Evolutionary conservation across 2,113 vertebrate species (phyloP).

Genomic region (Natator depressus): DNA sequence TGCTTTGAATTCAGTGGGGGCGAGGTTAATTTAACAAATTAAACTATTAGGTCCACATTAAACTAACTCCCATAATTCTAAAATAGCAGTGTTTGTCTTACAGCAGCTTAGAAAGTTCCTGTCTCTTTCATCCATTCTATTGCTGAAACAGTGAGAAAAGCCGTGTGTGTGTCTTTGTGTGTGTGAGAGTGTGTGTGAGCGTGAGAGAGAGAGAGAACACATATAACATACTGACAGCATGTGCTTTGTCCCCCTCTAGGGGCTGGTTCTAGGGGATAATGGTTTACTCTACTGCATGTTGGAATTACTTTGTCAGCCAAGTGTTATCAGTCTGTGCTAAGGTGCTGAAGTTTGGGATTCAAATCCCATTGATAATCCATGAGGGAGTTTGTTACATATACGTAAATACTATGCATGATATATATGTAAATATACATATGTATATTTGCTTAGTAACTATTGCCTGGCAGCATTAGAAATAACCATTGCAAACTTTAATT

Average conservation of each 20-base stretch:
- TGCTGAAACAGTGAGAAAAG: not conserved
- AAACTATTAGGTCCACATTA: not conserved
- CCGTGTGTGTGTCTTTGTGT: not conserved
- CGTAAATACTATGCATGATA: fast-evolving
- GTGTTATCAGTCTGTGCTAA: not conserved
- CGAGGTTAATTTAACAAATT: not conserved
- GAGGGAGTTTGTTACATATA: not conserved
- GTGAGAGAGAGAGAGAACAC: not conserved
- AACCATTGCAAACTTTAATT: fast-evolving
- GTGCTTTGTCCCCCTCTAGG: not conserved
- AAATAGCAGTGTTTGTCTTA: not conserved
- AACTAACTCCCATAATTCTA: fast-evolving
- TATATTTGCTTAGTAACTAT: fast-evolving
- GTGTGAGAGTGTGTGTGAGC: not conserved
- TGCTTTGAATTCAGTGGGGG: not conserved
- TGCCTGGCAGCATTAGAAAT: not conserved
- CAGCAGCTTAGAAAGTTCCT: not conserved
- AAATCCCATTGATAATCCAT: not conserved
- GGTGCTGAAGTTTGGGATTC: not conserved
- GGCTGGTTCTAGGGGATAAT: not conserved
- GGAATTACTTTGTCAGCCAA: not conserved
- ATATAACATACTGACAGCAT: not conserved
- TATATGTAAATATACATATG: fast-evolving
- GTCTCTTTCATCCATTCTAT: not conserved
- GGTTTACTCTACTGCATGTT: not conserved